phyloP scores from a whole-genome alignment of 2,888 invertebrate genomes.

The Polia nebulosa region DNA sequence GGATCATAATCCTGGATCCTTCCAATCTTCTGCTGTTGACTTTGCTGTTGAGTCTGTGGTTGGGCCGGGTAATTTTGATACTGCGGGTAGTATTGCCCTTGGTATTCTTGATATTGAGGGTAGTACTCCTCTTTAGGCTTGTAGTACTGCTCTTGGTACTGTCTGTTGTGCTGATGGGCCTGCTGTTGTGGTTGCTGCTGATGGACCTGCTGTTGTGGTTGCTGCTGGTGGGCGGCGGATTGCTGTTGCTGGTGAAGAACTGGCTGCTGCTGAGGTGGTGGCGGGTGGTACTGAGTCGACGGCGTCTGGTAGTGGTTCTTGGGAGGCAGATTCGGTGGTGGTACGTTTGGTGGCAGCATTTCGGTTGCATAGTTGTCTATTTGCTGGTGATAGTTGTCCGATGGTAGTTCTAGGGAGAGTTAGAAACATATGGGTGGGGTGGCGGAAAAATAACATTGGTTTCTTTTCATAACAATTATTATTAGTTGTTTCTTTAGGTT shows the following conservation, averaged over 20 bases:
- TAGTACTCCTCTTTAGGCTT: slow-evolving; percentile 59
- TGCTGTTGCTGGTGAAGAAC: slow-evolving; percentile 33
- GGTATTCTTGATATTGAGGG: slow-evolving; percentile 72
- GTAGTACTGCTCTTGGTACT: slow-evolving; percentile 66
- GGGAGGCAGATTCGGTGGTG: slow-evolving; percentile 81
- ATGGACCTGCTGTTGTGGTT: slow-evolving; percentile 52
- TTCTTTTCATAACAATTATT: background rate
- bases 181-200: slow-evolving; percentile 52
- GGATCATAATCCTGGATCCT: slow-evolving; percentile 96
- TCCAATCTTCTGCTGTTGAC: slow-evolving; percentile 89
- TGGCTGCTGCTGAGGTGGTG: slow-evolving; percentile 46
- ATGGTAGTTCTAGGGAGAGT: slow-evolving; percentile 80
- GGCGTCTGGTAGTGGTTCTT: slow-evolving; percentile 86
- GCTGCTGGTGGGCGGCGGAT: slow-evolving; percentile 29
- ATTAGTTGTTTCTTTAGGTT: background rate
- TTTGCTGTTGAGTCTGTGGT: slow-evolving; percentile 71
- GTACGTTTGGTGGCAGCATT: slow-evolving; percentile 81
- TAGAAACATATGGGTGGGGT: slow-evolving; percentile 70
- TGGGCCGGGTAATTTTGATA: slow-evolving; percentile 72
- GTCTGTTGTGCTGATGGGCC: slow-evolving; percentile 67
- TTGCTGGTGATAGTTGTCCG: slow-evolving; percentile 89
- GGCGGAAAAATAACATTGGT: slow-evolving; percentile 57
- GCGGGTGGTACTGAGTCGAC: slow-evolving; percentile 68
- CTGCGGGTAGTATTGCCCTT: slow-evolving; percentile 40
- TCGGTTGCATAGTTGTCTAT: slow-evolving; percentile 88